Percentiles rank a stretch among this genome's conserved stretches.
These are phyloP conservation scores for Amblyjoppa fuscipennis DNA, from an alignment of 2,888 invertebrate species.

Conservation along the genomic window DNA sequence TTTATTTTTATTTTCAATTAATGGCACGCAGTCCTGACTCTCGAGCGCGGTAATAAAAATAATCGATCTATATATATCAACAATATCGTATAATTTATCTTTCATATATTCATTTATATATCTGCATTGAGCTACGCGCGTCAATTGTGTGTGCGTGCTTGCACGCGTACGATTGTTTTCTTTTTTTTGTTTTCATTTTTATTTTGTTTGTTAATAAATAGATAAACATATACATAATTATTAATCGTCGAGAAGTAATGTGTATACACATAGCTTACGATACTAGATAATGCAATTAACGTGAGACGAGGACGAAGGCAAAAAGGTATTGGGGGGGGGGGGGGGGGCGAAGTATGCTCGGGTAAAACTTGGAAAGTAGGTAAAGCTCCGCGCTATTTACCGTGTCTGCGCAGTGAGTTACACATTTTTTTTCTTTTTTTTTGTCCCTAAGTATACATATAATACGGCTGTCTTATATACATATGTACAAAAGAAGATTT, in stretches of 20 bases:
- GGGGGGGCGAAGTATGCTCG: conserved; percentile 49
- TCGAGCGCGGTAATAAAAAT: conserved; percentile 78
- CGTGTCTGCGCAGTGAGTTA: conserved; percentile 72
- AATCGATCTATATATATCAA: conserved; percentile 81
- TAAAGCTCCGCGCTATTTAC: conserved; percentile 68
- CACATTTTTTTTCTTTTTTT: conserved; percentile 66
- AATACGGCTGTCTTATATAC: conserved; percentile 75
- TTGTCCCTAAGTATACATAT: conserved; percentile 73
- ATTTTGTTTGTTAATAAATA: conserved; percentile 82
- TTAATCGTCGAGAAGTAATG: conserved; percentile 80
- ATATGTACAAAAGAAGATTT: conserved; percentile 80
- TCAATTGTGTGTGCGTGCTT: conserved; percentile 68
- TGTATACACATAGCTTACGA: conserved; percentile 76
- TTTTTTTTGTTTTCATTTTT: no score
- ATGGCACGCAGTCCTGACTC: conserved; percentile 38
- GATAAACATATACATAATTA: conserved; percentile 84
- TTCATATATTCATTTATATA: conserved; percentile 66
- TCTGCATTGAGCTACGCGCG: conserved; percentile 66
- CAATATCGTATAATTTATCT: conserved; percentile 76
- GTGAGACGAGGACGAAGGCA: conserved; percentile 65
- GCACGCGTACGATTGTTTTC: conserved; percentile 47
- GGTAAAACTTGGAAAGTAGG: conserved; percentile 63
- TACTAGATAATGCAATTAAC: conserved; percentile 67
- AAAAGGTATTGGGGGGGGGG: conserved; percentile 41
- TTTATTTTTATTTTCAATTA: conserved; percentile 25